Evolutionary conservation across 2,113 vertebrate species (phyloP).

Genomic region (Xyrauchen texanus): DNA sequence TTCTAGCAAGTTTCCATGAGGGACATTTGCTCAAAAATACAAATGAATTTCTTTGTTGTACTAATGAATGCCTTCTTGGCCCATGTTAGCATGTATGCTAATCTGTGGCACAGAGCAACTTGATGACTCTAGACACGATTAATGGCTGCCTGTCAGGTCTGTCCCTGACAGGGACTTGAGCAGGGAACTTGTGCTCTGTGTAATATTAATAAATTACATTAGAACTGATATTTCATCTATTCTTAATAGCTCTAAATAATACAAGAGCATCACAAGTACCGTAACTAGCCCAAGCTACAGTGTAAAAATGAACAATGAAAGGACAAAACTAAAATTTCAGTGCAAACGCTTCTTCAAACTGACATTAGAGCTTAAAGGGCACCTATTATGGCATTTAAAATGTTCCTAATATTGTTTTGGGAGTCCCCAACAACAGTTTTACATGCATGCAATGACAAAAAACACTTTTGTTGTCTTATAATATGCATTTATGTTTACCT

Average conservation of each 20-base stretch:
- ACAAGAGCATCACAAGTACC: constrained; percentile 13
- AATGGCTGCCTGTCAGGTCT: constrained; percentile 40
- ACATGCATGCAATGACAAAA: too few species aligned
- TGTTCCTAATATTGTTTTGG: too few species aligned
- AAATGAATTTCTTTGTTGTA: constrained; percentile 72
- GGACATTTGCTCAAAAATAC: constrained; percentile 54
- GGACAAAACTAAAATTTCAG: background rate
- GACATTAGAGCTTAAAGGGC: constrained; percentile 3
- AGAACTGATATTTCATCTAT: constrained; percentile 13
- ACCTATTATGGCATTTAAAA: too few species aligned
- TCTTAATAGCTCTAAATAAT: constrained; percentile 52
- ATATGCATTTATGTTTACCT: too few species aligned
- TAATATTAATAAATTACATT: constrained; percentile 50
- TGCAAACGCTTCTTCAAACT: background rate
- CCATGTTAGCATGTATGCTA: constrained; percentile 55
- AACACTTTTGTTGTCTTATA: too few species aligned
- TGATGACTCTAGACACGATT: constrained; percentile 48
- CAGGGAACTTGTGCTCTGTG: constrained; percentile 15
- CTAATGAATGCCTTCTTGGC: constrained; percentile 62
- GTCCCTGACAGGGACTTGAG: constrained; percentile 14
- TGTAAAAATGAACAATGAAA: too few species aligned
- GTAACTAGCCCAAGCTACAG: constrained; percentile 11
- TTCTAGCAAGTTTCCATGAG: constrained; percentile 60
- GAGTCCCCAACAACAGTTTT: too few species aligned
- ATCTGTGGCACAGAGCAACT: constrained; percentile 51